Evolutionary conservation across 92 coral and sea anemone genomes (phyloP).

Genomic region (Galaxea fascicularis): DNA sequence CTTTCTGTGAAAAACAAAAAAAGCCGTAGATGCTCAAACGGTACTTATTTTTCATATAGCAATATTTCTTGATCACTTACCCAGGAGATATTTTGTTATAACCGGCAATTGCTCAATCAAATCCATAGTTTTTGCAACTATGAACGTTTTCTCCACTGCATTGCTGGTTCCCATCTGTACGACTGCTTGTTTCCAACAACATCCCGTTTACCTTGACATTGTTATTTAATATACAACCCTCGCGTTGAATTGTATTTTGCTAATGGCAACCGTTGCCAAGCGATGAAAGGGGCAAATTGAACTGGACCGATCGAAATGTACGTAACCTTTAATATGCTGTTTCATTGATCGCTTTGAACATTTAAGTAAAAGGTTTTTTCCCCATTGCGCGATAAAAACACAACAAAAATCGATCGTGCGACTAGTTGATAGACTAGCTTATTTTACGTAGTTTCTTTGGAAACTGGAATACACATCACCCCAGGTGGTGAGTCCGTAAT

Average conservation of each 20-base stretch:
- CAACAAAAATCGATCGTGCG: not conserved
- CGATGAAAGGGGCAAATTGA: not conserved
- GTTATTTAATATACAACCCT: too few species aligned
- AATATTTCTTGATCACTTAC: slow-evolving; percentile 13
- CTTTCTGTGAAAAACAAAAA: too few species aligned
- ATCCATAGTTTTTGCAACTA: not conserved
- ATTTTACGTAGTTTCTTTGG: not conserved
- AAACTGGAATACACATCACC: not conserved
- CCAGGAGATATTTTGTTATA: slow-evolving; percentile 20
- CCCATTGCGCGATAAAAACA: not conserved
- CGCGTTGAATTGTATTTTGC: not conserved
- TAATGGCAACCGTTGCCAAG: not conserved
- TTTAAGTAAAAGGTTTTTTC: not conserved
- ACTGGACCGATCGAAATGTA: not conserved
- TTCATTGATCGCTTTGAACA: too few species aligned
- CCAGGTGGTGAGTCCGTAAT: not conserved
- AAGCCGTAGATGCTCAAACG: too few species aligned
- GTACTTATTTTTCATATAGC: too few species aligned
- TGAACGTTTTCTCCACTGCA: not conserved
- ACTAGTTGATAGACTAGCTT: not conserved
- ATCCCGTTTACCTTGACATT: too few species aligned
- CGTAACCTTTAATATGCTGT: too few species aligned
- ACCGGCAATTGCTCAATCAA: not conserved
- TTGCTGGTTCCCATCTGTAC: too few species aligned
- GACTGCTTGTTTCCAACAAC: too few species aligned